These are phyloP conservation scores for Ruditapes philippinarum DNA, from an alignment of 1,140 invertebrate genomes.

Conservation along the genomic window DNA sequence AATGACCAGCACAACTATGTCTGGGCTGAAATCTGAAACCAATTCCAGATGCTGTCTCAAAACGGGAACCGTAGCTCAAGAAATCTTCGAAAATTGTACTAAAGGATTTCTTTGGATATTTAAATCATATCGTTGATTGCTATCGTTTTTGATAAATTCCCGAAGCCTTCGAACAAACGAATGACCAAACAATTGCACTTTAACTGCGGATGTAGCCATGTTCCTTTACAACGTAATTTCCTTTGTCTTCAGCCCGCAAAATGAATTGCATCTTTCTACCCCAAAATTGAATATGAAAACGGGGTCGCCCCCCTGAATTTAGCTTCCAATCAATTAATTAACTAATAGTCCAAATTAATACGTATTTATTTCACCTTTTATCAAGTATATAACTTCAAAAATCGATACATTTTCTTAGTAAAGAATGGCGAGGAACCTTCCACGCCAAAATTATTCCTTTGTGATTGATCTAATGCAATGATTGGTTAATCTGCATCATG, in stretches of 20 bases:
- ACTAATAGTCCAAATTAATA: not conserved
- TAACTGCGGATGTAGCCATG: not conserved
- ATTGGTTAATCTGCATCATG: too few species aligned
- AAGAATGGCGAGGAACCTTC: too few species aligned
- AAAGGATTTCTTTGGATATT: not conserved
- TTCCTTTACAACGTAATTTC: not conserved
- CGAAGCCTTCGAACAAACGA: not conserved
- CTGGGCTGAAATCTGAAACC: too few species aligned
- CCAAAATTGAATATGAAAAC: not conserved
- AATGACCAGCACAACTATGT: constrained; percentile 28
- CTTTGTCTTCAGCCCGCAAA: too few species aligned
- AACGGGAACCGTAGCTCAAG: not conserved
- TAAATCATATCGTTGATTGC: not conserved
- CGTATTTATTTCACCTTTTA: too few species aligned
- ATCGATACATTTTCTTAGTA: too few species aligned
- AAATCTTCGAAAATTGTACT: not conserved
- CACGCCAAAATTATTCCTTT: too few species aligned
- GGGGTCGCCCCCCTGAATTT: not conserved
- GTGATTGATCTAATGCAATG: too few species aligned
- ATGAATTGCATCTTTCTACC: not conserved
- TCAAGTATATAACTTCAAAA: too few species aligned
- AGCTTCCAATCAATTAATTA: not conserved
- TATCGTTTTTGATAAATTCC: not conserved
- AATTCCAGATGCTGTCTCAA: constrained; percentile 9
- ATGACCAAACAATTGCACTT: constrained; percentile 31